Evolutionary conservation across 2,888 invertebrate species (phyloP).

Genomic region (Eudemis profundana): DNA sequence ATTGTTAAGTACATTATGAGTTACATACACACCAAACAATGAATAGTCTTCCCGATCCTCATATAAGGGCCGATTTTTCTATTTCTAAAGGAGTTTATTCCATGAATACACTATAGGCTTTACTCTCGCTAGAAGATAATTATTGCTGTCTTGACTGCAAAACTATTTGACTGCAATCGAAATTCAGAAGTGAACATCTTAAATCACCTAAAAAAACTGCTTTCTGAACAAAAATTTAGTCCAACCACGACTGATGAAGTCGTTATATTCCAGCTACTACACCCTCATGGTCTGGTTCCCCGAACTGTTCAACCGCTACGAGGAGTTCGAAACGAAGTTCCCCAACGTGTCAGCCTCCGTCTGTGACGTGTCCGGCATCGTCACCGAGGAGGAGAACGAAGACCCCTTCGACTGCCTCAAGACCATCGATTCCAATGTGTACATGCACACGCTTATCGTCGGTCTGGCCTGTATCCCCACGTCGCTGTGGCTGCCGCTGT

Average conservation of each 20-base stretch:
- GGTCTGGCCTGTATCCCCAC: constrained; percentile 93
- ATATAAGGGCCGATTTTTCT: too few species aligned
- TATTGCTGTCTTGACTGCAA: too few species aligned
- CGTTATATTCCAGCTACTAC: constrained; percentile 88
- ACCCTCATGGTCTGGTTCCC: constrained; percentile 97
- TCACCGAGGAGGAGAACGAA: constrained; percentile 75
- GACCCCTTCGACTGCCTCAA: constrained; percentile 87
- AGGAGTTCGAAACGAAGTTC: constrained; percentile 88
- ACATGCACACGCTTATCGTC: constrained; percentile 91
- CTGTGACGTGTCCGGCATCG: constrained; percentile 90
- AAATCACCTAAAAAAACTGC: too few species aligned
- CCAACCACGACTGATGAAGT: neutral
- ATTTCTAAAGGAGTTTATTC: too few species aligned
- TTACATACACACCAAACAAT: too few species aligned
- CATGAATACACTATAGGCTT: too few species aligned
- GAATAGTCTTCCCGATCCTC: too few species aligned
- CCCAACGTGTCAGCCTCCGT: constrained; percentile 90
- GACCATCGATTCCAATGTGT: constrained; percentile 88
- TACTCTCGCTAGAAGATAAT: too few species aligned
- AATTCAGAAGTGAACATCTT: too few species aligned
- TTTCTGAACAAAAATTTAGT: neutral
- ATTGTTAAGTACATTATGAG: too few species aligned
- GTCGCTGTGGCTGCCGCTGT: constrained; percentile 91
- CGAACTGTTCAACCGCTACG: constrained; percentile 93
- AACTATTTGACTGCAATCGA: too few species aligned